Evolutionary conservation across 1,140 invertebrate species (phyloP), one percentile per base, ranked within the genome.

Genomic region (Aphelenchoides besseyi): DNA sequence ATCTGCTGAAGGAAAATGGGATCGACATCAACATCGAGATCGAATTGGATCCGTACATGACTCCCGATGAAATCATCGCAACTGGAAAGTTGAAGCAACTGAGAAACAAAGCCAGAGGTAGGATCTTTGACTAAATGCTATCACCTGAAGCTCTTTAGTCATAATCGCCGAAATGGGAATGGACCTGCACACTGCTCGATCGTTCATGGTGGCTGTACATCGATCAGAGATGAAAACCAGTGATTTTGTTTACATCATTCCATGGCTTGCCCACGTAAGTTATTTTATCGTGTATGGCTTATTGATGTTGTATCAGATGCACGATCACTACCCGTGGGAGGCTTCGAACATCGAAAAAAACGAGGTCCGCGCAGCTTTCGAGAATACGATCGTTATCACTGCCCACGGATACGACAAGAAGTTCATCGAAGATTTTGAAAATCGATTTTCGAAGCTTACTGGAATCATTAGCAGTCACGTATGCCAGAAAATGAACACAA

Each of bases 241-340:
- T 41, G 80, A 82, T 29, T 81, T 70, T 70, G 79, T 81, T 33
- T 81, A 74, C 48, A 68, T 81, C 9, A 54, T 81, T n/a, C 79
- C 79, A 3, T 81, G 79, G 79, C 53, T 82, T 9, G 76, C 79
- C 35, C 79, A 81, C 71, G 78, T n/a, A n/a, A n/a, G n/a, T n/a
- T n/a, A n/a, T n/a, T n/a, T 79, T 68, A 68, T 70, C 35, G 62
- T 35, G 2, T 12, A 9, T 68, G 32, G 23, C 26, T 28, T 30
- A 57, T 2, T 28, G n/a, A 28, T 3, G n/a, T 73, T 32, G 26
- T 78, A 64, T 54, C 75, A 72, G 53, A n/a, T 81, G n/a, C 74
- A 80, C 48, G 80, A 81, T 61, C 79, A 81, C 61, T 81, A 82
- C 41, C 79, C 79, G 1, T 81, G 79, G 79, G 80, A 81, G 62